A percentile compares a stretch with the other conserved stretches of the same genome.
Evolutionary conservation across 1,140 invertebrate species (phyloP).

Genomic region (Heliconius melpomene): DNA sequence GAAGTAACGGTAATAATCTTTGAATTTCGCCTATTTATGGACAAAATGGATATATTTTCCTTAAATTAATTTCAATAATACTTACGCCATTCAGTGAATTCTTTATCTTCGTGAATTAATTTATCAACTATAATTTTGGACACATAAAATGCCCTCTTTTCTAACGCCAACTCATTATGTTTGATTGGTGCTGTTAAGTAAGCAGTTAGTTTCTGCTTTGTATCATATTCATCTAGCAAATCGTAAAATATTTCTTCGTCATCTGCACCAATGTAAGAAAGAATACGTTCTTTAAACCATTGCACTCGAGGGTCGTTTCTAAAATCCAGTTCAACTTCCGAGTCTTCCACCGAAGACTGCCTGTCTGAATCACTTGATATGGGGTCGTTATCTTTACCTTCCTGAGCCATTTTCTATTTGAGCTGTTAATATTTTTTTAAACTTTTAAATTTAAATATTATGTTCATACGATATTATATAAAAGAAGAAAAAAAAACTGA

Average conservation of each 20-base stretch:
- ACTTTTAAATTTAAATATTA: no score
- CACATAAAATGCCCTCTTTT: conserved; percentile 66
- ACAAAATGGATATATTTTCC: no score
- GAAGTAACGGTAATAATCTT: no score
- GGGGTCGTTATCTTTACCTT: not conserved
- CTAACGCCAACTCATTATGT: conserved; percentile 56
- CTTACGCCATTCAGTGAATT: conserved; percentile 77
- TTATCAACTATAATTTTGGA: conserved; percentile 72
- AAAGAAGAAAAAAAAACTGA: no score
- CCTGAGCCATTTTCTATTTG: not conserved
- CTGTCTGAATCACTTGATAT: conserved; percentile 32
- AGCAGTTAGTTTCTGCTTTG: conserved; percentile 49
- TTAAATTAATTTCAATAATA: not conserved
- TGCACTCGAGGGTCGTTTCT: conserved; percentile 56
- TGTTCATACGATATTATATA: no score
- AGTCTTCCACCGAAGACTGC: conserved; percentile 30
- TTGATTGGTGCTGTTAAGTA: conserved; percentile 57
- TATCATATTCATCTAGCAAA: conserved; percentile 60
- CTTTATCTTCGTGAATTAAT: conserved; percentile 74
- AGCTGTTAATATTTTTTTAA: no score
- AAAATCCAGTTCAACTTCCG: conserved; percentile 48
- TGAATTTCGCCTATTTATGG: no score
- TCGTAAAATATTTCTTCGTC: conserved; percentile 71
- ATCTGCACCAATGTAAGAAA: conserved; percentile 59
- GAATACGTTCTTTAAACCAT: conserved; percentile 68